phyloP scores from a whole-genome alignment of 2,113 vertebrate species.

The Gymnogyps californianus region DNA sequence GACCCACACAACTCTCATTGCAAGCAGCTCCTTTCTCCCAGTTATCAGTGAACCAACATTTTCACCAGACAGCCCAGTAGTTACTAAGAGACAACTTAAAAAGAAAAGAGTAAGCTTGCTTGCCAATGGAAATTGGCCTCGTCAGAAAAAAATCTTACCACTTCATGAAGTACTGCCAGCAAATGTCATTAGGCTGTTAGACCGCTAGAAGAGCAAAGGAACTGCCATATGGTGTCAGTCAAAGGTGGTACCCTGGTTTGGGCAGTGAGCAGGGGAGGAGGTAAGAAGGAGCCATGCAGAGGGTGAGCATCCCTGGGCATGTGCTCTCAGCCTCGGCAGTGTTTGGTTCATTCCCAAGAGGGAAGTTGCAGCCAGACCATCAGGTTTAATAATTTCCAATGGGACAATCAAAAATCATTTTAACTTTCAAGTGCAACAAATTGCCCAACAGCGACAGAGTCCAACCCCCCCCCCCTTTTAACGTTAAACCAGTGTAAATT shows the following conservation, averaged over 20 bases:
- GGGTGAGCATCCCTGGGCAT: not conserved
- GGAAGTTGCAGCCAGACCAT: not conserved
- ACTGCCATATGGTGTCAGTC: not conserved
- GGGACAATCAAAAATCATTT: not conserved
- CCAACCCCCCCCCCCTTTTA: not conserved
- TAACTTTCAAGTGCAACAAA: not conserved
- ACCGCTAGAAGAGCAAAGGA: not conserved
- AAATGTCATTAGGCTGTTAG: not conserved
- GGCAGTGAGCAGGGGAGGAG: not conserved
- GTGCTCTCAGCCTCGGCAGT: not conserved
- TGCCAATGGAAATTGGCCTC: not conserved
- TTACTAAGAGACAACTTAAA: not conserved
- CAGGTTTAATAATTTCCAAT: not conserved
- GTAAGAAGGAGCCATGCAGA: not conserved
- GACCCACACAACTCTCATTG: not conserved
- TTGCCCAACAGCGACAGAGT: not conserved
- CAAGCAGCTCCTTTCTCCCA: not conserved
- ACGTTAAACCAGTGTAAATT: not conserved
- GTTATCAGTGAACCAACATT: not conserved
- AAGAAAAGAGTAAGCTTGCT: not conserved
- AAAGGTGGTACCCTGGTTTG: not conserved
- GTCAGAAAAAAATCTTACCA: not conserved
- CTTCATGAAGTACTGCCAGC: not conserved
- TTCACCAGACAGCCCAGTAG: not conserved
- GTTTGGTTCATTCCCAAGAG: not conserved